phyloP scores from a whole-genome alignment of 2,113 vertebrate genomes.

The Phycodurus eques region DNA sequence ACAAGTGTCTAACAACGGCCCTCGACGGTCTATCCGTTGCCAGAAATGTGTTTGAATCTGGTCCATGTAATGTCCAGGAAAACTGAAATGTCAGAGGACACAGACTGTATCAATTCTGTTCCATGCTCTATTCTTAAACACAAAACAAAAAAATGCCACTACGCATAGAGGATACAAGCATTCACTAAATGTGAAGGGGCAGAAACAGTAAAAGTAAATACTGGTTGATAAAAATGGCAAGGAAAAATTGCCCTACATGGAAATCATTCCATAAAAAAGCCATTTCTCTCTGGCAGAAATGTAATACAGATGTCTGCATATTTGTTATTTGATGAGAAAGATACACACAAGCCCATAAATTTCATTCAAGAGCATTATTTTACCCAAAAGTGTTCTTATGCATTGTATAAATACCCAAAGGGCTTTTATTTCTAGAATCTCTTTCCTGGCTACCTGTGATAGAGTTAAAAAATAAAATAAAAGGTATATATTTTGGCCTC shows the following conservation, averaged over 20 bases:
- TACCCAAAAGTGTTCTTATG: neutral
- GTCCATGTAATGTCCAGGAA: neutral
- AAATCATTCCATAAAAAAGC: neutral
- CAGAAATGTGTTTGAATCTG: conserved; percentile 31
- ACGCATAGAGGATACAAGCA: neutral
- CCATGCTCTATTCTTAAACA: conserved; percentile 4
- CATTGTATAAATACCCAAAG: neutral
- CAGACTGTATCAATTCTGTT: conserved; percentile 11
- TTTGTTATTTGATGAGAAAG: neutral
- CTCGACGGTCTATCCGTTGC: conserved; percentile 5
- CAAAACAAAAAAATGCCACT: conserved; percentile 5
- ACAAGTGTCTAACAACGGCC: conserved; percentile 5
- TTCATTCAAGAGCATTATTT: neutral
- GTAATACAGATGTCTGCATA: neutral
- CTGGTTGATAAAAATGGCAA: neutral
- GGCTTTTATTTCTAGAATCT: conserved; percentile 1
- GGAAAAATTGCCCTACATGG: neutral
- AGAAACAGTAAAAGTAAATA: neutral
- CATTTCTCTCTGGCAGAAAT: neutral
- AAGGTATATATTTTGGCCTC: neutral
- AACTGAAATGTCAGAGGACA: conserved; percentile 17
- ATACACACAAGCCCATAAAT: neutral
- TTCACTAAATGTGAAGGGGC: neutral
- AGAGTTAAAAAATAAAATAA: neutral
- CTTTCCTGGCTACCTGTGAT: neutral